Percentiles rank a stretch among this genome's conserved stretches.
Conservation (phyloP, 2,888 invertebrate genomes). For the Chymomyza fuscimana region DNA sequence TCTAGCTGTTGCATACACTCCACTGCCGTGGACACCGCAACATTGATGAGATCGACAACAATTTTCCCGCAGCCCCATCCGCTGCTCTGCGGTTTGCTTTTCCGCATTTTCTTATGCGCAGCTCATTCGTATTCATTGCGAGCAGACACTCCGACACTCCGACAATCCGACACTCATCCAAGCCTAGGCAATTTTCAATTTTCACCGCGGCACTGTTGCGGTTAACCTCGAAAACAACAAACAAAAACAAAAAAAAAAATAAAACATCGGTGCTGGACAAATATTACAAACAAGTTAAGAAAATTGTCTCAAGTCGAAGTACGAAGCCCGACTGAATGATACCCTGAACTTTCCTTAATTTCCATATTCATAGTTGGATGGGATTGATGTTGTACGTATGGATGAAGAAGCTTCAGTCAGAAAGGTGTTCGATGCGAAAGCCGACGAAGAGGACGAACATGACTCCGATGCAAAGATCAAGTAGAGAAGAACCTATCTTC, state of each 20-base stretch:
- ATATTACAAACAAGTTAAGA: neutral
- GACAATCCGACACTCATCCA: too few species aligned
- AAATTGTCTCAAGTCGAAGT: neutral
- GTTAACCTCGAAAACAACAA: slow-evolving; percentile 47
- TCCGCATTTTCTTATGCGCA: slow-evolving; percentile 10
- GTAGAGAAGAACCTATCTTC: too few species aligned
- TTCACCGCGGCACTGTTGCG: slow-evolving; percentile 36
- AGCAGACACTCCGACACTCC: neutral
- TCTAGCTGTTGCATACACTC: slow-evolving; percentile 2
- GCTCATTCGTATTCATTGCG: slow-evolving; percentile 43
- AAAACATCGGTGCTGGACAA: neutral
- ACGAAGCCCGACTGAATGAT: neutral
- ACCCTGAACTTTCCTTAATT: neutral
- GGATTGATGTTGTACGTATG: too few species aligned
- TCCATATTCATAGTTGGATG: too few species aligned
- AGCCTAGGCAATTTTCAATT: slow-evolving; percentile 25
- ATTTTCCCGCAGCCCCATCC: slow-evolving; percentile 10
- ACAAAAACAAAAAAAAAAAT: neutral
- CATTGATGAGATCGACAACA: slow-evolving; percentile 30
- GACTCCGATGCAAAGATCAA: too few species aligned
- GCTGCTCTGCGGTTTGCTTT: slow-evolving; percentile 21
- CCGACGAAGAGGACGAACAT: too few species aligned
- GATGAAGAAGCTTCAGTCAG: too few species aligned
- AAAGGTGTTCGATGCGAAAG: too few species aligned
- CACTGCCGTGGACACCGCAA: slow-evolving; percentile 3